Evolutionary conservation across 2,888 invertebrate genomes (phyloP).

Genomic region (Drosophila monieri): DNA sequence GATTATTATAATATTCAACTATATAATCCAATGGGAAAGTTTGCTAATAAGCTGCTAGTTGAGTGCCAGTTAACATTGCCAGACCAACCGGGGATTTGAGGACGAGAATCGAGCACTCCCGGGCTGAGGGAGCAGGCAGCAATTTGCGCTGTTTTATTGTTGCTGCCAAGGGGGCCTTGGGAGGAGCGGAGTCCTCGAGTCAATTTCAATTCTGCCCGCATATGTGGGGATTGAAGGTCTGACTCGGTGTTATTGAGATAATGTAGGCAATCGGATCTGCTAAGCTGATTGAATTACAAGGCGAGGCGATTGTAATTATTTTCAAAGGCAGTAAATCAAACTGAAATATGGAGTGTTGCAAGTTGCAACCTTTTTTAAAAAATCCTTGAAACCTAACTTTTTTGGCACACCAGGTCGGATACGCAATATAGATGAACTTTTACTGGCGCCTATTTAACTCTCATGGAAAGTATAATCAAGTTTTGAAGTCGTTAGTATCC

Average conservation of each 20-base stretch:
- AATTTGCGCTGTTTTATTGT: slow-evolving; percentile 17
- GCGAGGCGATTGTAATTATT: neutral
- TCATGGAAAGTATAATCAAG: neutral
- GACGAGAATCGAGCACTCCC: slow-evolving; percentile 24
- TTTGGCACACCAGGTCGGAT: neutral
- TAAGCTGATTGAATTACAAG: slow-evolving; percentile 5
- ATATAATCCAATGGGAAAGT: slow-evolving; percentile 75
- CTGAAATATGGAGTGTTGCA: no score
- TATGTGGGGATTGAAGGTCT: slow-evolving; percentile 25
- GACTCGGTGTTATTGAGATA: slow-evolving; percentile 22
- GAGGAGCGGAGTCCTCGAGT: neutral
- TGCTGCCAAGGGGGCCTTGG: neutral
- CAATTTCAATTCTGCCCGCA: slow-evolving; percentile 13
- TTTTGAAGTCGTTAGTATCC: neutral
- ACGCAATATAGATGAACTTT: neutral
- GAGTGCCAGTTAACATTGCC: slow-evolving; percentile 55
- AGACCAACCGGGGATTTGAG: slow-evolving; percentile 22
- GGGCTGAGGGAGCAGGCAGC: neutral
- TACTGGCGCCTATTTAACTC: neutral
- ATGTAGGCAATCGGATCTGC: slow-evolving; percentile 21
- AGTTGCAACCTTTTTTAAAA: no score
- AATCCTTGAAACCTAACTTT: no score
- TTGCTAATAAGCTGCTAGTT: slow-evolving; percentile 77
- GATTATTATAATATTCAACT: slow-evolving; percentile 76
- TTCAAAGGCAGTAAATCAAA: neutral